Percentiles rank a stretch among this genome's conserved stretches.
Conservation (phyloP, 2,888 invertebrate genomes). For the Odontocolon sp. region DNA sequence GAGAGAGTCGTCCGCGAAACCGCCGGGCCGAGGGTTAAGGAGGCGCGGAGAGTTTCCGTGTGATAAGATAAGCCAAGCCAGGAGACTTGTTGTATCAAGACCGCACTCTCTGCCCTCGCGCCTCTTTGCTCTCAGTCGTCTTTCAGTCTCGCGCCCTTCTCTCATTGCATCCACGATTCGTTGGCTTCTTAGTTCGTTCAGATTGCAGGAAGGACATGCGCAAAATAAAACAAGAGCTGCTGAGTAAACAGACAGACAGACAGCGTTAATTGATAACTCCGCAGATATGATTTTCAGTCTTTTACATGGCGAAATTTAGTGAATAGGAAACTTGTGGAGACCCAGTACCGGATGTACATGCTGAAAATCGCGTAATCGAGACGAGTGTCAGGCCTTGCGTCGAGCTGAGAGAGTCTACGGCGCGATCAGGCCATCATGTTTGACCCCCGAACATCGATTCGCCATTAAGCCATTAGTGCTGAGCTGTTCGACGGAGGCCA, state of each 20-base stretch:
- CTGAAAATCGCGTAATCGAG: conserved; percentile 47
- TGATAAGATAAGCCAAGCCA: conserved; percentile 77
- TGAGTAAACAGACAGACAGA: not conserved
- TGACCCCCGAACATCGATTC: conserved; percentile 71
- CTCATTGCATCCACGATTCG: not conserved
- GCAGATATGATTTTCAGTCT: no score
- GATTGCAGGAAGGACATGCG: not conserved
- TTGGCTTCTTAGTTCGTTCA: not conserved
- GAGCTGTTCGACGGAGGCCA: conserved; percentile 24
- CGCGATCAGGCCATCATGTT: conserved; percentile 30
- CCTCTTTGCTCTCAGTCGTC: conserved; percentile 29
- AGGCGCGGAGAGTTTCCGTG: conserved; percentile 73
- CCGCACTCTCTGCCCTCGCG: conserved; percentile 32
- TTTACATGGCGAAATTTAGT: not conserved
- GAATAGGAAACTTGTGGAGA: not conserved
- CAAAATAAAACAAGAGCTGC: not conserved
- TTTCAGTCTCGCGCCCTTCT: conserved; percentile 26
- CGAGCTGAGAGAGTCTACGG: conserved; percentile 9
- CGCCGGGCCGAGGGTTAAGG: conserved; percentile 66
- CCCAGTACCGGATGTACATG: conserved; percentile 32
- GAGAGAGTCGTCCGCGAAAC: conserved; percentile 62
- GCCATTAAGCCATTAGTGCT: conserved; percentile 75
- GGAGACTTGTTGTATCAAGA: conserved; percentile 48
- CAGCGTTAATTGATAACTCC: no score
- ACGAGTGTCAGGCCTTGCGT: not conserved